phyloP scores from a whole-genome alignment of 2,113 vertebrate species.

The Trinectes maculatus region DNA sequence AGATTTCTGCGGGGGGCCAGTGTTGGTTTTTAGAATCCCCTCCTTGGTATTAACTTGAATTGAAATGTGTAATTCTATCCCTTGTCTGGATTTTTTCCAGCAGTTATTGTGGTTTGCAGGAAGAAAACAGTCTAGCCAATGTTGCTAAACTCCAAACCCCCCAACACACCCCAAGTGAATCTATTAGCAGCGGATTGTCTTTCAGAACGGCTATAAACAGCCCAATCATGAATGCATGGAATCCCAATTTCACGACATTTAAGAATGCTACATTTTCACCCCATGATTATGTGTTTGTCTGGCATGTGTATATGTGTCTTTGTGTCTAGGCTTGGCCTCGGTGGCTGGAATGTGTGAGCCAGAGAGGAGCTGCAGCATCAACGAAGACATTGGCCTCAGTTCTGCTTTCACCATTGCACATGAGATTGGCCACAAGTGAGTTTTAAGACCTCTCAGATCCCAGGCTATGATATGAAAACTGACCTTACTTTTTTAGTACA shows the following conservation, averaged over 20 bases:
- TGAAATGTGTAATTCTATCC: slow-evolving; percentile 94
- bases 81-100: slow-evolving; percentile 95
- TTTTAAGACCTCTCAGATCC: slow-evolving; percentile 64
- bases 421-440: slow-evolving; percentile 99
- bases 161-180: slow-evolving; percentile 79
- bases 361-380: slow-evolving; percentile 99
- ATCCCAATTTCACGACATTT: slow-evolving; percentile 84
- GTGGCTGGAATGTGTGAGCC: slow-evolving; percentile 99
- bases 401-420: slow-evolving; percentile 99
- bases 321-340: slow-evolving; percentile 92
- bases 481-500: slow-evolving; percentile 18
- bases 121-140: slow-evolving; percentile 88
- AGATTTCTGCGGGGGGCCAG: slow-evolving; percentile 33
- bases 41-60: slow-evolving; percentile 91
- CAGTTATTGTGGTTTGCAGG: slow-evolving; percentile 82
- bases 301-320: slow-evolving; percentile 41
- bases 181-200: slow-evolving; percentile 81
- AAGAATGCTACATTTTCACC: slow-evolving; percentile 88
- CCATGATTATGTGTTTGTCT: slow-evolving; percentile 63
- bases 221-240: slow-evolving; percentile 85
- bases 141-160: slow-evolving; percentile 86
- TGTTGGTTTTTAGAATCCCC: slow-evolving; percentile 85
- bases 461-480: slow-evolving; percentile 13
- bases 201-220: slow-evolving; percentile 77
- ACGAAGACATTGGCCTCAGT: slow-evolving; percentile 98